Percentiles rank a stretch among this genome's conserved stretches.
Evolutionary conservation across 2,888 invertebrate genomes (phyloP).

Genomic region (Drosophila mettleri): DNA sequence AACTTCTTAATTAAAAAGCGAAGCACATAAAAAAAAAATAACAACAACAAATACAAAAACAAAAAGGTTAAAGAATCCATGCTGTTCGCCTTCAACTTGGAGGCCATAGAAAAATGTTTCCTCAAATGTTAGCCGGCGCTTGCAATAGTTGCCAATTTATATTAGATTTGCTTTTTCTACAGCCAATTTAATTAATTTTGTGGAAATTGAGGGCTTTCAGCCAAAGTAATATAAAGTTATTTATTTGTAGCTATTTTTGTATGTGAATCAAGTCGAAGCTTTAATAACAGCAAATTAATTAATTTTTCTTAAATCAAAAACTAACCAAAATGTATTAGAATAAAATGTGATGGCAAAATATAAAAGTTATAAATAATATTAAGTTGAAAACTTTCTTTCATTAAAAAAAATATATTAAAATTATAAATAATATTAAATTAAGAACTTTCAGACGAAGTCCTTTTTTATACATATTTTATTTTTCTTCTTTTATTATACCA

Average conservation of each 20-base stretch:
- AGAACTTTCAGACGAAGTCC: no score
- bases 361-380: no score
- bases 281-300: neutral
- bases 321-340: no score
- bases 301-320: neutral
- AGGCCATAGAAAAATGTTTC: neutral
- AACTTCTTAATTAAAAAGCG: constrained; percentile 5
- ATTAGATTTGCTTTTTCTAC: neutral
- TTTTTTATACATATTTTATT: no score
- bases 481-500: no score
- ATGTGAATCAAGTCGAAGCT: neutral
- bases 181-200: neutral
- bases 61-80: no score
- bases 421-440: no score
- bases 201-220: neutral
- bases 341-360: no score
- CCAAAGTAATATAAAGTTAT: no score
- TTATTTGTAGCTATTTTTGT: neutral
- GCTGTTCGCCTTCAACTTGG: neutral
- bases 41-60: no score
- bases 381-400: no score
- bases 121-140: neutral
- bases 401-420: no score
- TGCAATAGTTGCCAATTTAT: constrained; percentile 1
- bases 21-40: neutral